Conservation (phyloP, 64 coral and sea anemone species). For the Cladopsammia gracilis region DNA sequence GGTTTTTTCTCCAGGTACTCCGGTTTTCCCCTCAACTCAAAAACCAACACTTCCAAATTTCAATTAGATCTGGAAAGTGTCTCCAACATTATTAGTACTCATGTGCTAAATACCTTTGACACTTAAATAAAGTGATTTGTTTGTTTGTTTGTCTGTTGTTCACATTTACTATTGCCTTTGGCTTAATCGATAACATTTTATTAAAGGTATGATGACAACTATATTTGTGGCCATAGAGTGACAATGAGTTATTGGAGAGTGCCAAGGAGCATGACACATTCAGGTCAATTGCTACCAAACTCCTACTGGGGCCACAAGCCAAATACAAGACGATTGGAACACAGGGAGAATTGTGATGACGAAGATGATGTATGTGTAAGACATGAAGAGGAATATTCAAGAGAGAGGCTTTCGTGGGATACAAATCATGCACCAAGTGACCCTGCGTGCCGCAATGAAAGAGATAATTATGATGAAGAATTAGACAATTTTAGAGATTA, state of each 20-base stretch:
- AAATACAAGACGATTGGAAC: neutral
- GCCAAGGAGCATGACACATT: neutral
- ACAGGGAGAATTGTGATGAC: neutral
- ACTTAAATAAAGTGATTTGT: too few species aligned
- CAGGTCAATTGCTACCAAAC: neutral
- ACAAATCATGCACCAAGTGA: neutral
- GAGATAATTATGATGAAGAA: neutral
- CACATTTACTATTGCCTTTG: too few species aligned
- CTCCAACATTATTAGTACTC: too few species aligned
- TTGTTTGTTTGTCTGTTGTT: too few species aligned
- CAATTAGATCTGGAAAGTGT: too few species aligned
- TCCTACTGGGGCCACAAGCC: neutral
- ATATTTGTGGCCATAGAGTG: slow-evolving; percentile 3
- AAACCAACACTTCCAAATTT: too few species aligned
- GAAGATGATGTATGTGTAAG: neutral
- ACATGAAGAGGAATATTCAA: neutral
- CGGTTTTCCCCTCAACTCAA: too few species aligned
- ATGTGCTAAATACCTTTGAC: too few species aligned
- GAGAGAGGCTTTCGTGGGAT: neutral
- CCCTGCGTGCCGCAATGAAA: neutral
- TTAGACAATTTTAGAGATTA: neutral
- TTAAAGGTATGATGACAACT: slow-evolving; percentile 6
- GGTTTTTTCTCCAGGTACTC: too few species aligned
- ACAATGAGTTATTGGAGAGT: slow-evolving; percentile 26
- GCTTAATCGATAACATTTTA: neutral